Conservation (phyloP, 2,797 vertebrate genomes). For the Masticophis lateralis region DNA sequence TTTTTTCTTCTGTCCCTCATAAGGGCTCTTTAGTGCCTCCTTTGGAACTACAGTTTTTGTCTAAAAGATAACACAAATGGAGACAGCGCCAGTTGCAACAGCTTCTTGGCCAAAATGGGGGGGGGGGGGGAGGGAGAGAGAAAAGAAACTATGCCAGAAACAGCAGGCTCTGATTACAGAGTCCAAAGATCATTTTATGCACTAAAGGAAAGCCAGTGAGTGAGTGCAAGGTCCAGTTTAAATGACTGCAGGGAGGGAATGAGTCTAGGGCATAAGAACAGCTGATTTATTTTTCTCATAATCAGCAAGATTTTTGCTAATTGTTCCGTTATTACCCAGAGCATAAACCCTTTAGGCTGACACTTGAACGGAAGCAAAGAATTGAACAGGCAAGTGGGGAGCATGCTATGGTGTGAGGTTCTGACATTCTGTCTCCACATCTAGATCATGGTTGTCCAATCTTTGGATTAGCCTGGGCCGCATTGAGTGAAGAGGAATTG, state of each 20-base stretch:
- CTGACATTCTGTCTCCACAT: not conserved
- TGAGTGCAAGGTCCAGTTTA: conserved; percentile 75
- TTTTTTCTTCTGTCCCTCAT: conserved; percentile 55
- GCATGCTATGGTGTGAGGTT: not conserved
- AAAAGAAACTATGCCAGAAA: conserved; percentile 51
- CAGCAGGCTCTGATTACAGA: conserved; percentile 60
- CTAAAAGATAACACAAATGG: conserved; percentile 49
- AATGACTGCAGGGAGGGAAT: conserved; percentile 52
- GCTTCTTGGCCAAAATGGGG: conserved; percentile 53
- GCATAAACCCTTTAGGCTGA: not conserved
- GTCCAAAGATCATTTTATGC: conserved; percentile 79
- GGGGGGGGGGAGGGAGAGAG: not conserved
- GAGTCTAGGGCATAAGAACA: conserved; percentile 8
- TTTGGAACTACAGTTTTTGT: conserved; percentile 28
- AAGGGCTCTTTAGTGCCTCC: conserved; percentile 34
- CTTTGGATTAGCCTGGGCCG: not conserved
- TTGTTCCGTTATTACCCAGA: not conserved
- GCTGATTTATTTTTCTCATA: conserved; percentile 41
- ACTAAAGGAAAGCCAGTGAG: conserved; percentile 62
- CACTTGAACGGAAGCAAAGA: not conserved
- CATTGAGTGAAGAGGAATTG: not conserved
- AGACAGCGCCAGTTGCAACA: conserved; percentile 55
- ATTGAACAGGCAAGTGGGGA: not conserved
- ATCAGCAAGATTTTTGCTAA: not conserved
- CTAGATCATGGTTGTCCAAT: not conserved